Percentiles rank a stretch among this genome's conserved stretches.
Evolutionary conservation across 1,140 invertebrate genomes (phyloP).

Genomic region (Drosophila nannoptera): DNA sequence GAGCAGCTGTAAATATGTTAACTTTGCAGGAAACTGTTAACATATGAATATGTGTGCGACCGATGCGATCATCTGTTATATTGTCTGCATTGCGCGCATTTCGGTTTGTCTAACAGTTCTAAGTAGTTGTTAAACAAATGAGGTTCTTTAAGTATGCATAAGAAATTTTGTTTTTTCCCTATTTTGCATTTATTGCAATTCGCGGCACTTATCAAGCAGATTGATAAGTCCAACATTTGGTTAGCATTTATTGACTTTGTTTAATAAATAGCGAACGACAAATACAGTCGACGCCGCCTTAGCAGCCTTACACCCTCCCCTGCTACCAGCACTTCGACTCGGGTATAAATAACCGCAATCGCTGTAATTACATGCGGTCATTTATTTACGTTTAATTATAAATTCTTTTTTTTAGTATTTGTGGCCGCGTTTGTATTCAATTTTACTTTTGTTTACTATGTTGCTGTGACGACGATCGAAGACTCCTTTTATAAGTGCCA

Average conservation of each 20-base stretch:
- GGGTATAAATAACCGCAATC: slow-evolving; percentile 22
- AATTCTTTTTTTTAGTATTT: slow-evolving; percentile 26
- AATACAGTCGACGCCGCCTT: not conserved
- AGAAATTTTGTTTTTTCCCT: not conserved
- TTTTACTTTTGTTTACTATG: slow-evolving; percentile 33
- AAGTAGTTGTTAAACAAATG: not conserved
- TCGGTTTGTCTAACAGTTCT: too few species aligned
- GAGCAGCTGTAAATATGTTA: too few species aligned
- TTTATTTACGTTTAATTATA: slow-evolving; percentile 29
- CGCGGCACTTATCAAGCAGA: slow-evolving; percentile 6
- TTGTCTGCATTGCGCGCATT: too few species aligned
- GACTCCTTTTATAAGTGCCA: slow-evolving; percentile 11
- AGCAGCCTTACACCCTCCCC: not conserved
- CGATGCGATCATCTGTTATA: too few species aligned
- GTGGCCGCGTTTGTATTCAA: slow-evolving; percentile 33
- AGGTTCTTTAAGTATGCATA: not conserved
- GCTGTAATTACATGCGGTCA: slow-evolving; percentile 27
- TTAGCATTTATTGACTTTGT: slow-evolving; percentile 14
- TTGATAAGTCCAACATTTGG: slow-evolving; percentile 24
- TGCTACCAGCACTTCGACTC: not conserved
- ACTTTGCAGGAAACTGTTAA: not conserved
- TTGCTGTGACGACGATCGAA: slow-evolving; percentile 37
- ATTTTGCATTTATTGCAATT: slow-evolving; percentile 2
- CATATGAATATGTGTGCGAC: too few species aligned
- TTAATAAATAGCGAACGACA: slow-evolving; percentile 23